Evolutionary conservation across 2,888 invertebrate species (phyloP), one percentile per base, ranked within the genome.

Genomic region (Rhingia campestris): DNA sequence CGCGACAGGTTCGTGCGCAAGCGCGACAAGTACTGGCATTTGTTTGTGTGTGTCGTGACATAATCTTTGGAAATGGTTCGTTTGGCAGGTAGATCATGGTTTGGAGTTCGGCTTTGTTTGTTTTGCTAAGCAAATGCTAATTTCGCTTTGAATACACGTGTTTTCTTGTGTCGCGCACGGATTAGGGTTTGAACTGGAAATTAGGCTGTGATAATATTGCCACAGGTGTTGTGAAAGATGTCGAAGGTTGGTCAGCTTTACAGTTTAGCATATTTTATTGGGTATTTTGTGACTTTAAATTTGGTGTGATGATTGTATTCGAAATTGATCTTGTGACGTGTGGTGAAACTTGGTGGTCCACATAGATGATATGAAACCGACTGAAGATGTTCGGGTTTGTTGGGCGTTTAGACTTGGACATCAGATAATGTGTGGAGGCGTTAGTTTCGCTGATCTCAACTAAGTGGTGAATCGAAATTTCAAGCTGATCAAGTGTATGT

Each of bases 81-180:
- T 30, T 70, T 81, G 74, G 64, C 37, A 7, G 37, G 32, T 54
- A 51, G 81, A 74, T 67, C 61, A 33, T 63, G 70, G 49, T 9
- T 63, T 70, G 30, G 37, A 47, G 39, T 61, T 63, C 53, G 12
- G 39, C 9, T 76, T 76, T 80, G 70, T 74, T 75, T 74, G 74
- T 69, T 74, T 84, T 79, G 58, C 54, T 84, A 74, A 74, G 69
- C 63, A 66, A 79, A 66, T 74, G 58, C 69, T 56, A 80, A 79
- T 72, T 67, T 35, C 10, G 41, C 51, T 75, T 58, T 47, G 47
- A 33, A 72, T 56, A 58, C 70, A 61, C 14, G 53, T 63, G 54
- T 64, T 66, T 66, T 49, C 22, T 47, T 43, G 56, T 43, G 35
- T 56, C 41, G 49, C 14, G 49, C 33, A 45, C 30, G 64, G 56